Conservation (phyloP, 2,113 vertebrate species). For the Vulpes ferrilata region DNA sequence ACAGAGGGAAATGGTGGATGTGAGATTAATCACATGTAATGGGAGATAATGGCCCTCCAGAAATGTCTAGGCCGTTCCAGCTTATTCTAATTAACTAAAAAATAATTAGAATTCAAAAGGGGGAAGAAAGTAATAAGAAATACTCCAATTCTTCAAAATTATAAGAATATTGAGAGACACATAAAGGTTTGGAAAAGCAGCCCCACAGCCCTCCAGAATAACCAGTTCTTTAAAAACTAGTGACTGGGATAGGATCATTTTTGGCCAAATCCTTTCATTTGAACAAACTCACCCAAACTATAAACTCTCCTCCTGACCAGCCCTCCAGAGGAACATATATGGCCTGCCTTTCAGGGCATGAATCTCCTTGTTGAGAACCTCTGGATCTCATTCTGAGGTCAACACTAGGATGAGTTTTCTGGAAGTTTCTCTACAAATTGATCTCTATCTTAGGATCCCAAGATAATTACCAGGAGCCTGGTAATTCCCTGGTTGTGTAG, state of each 20-base stretch:
- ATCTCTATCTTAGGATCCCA: neutral
- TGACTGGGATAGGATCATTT: neutral
- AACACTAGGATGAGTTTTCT: neutral
- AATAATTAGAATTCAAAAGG: conserved; percentile 30
- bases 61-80: neutral
- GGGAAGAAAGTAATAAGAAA: neutral
- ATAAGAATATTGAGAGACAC: neutral
- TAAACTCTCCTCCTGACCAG: neutral
- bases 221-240: neutral
- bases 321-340: neutral
- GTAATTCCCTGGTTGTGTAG: neutral
- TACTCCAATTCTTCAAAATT: conserved; percentile 9
- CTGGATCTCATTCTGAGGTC: neutral
- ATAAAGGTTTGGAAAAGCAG: neutral
- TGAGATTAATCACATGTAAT: neutral
- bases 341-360: neutral
- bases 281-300: neutral
- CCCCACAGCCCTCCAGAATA: neutral
- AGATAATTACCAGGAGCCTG: neutral
- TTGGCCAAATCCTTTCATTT: neutral
- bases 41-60: neutral
- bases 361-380: neutral
- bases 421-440: neutral
- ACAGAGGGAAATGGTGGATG: neutral
- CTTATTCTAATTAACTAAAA: conserved; percentile 19